Evolutionary conservation across 2,113 vertebrate genomes (phyloP).

Genomic region (Dipodomys spectabilis): DNA sequence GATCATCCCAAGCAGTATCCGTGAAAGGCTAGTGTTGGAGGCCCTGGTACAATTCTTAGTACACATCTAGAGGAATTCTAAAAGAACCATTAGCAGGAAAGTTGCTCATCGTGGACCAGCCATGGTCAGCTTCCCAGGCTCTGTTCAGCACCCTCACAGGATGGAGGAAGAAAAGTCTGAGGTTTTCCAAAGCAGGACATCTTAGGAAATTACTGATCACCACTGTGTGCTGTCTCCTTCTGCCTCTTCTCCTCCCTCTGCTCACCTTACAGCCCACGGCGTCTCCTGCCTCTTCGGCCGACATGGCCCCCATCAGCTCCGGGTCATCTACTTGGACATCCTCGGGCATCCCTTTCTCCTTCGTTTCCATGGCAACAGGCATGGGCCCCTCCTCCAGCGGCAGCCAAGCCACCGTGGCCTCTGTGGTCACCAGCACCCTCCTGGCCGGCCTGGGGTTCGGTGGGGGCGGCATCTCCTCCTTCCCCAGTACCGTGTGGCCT

Average conservation of each 20-base stretch:
- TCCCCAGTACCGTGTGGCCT: conserved; percentile 96
- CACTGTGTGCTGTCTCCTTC: conserved; percentile 79
- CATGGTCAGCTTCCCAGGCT: accelerated
- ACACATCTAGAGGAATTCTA: background rate
- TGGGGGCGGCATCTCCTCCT: conserved; percentile 94
- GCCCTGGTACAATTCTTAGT: accelerated
- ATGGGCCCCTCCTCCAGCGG: conserved; percentile 97
- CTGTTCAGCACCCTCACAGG: too few species aligned
- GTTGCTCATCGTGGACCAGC: accelerated
- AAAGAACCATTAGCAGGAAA: background rate
- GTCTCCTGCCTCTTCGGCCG: conserved; percentile 96
- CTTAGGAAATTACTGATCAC: conserved; percentile 66
- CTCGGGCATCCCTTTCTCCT: conserved; percentile 96
- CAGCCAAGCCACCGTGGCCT: conserved; percentile 96
- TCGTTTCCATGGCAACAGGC: conserved; percentile 98
- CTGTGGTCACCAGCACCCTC: conserved; percentile 96
- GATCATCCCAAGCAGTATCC: background rate
- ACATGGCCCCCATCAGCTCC: conserved; percentile 99
- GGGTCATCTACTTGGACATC: conserved; percentile 99
- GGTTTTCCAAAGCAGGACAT: background rate
- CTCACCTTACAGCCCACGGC: conserved; percentile 91
- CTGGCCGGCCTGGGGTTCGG: conserved; percentile 96
- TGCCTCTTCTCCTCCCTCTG: background rate
- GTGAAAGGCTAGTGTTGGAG: background rate
- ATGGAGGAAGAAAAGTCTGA: background rate